phyloP scores from a whole-genome alignment of 92 coral and sea anemone species.

The Scolanthus callimorphus region DNA sequence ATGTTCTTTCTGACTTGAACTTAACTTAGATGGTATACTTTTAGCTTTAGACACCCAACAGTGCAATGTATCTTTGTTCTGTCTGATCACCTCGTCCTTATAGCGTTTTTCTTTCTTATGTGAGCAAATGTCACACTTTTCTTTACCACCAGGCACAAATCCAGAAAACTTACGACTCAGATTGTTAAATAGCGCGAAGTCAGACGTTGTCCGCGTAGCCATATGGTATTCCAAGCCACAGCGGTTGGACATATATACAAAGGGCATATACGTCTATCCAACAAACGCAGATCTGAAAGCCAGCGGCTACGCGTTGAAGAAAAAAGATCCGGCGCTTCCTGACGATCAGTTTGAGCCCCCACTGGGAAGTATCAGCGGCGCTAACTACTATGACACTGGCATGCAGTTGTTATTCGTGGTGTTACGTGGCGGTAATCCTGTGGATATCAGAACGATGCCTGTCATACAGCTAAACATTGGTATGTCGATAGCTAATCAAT shows the following conservation, averaged over 20 bases:
- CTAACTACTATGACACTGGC: constrained; percentile 74
- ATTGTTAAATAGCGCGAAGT: constrained; percentile 51
- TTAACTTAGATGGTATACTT: no score
- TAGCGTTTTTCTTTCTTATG: no score
- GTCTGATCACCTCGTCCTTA: no score
- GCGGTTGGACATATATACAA: constrained; percentile 77
- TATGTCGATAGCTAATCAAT: constrained; percentile 12
- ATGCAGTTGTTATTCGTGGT: constrained; percentile 66
- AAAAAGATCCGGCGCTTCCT: constrained; percentile 68
- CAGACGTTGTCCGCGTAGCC: constrained; percentile 67
- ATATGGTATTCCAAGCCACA: constrained; percentile 79
- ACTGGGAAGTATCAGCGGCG: constrained; percentile 72
- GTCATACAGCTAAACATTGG: constrained; percentile 69
- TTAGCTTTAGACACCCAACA: no score
- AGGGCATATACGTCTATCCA: constrained; percentile 75
- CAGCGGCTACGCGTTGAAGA: constrained; percentile 51
- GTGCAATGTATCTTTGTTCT: no score
- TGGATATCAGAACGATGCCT: constrained; percentile 88
- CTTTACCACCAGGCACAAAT: constrained; percentile 41
- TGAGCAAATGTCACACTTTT: no score
- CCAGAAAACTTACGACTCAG: constrained; percentile 77
- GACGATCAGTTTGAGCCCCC: constrained; percentile 89
- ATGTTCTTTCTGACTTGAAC: neutral
- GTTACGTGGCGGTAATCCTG: constrained; percentile 66
- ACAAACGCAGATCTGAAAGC: constrained; percentile 65